Conservation (phyloP, 2,888 invertebrate genomes). For the Folsomia manolachei region DNA sequence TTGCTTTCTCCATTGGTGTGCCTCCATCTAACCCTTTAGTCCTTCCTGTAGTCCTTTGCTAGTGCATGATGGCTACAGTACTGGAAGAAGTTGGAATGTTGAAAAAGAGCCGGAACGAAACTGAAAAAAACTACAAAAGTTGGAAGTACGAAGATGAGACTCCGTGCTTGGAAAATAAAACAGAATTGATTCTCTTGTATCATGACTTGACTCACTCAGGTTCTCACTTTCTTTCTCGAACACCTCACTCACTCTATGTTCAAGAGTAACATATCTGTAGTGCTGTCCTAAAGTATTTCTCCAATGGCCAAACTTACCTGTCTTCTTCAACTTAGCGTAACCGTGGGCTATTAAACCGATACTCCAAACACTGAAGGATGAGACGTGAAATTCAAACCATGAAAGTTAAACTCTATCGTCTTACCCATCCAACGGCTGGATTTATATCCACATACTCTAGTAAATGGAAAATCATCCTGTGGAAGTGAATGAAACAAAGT, state of each 20-base stretch:
- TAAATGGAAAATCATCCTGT: no score
- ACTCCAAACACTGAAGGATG: no score
- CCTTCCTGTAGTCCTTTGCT: no score
- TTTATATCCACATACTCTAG: no score
- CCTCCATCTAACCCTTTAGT: background rate
- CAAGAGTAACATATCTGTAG: background rate
- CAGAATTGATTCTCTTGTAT: conserved; percentile 7
- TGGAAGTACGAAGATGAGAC: background rate
- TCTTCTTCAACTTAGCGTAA: background rate
- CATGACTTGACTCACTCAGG: background rate
- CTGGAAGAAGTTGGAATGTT: background rate
- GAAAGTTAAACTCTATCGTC: no score
- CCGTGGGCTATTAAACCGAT: background rate
- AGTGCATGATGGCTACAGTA: background rate
- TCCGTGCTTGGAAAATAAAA: conserved; percentile 16
- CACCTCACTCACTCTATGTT: background rate
- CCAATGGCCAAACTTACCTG: background rate
- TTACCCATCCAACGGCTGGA: no score
- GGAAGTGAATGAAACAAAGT: no score
- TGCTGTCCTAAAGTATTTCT: background rate
- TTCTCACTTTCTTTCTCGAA: no score
- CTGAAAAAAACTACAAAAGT: background rate
- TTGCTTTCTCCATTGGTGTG: no score
- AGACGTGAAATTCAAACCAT: no score
- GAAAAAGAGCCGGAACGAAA: background rate